A percentile compares a stretch with the other conserved stretches of the same genome.
Conservation (phyloP, 1,140 invertebrate genomes). For the Popillia japonica region DNA sequence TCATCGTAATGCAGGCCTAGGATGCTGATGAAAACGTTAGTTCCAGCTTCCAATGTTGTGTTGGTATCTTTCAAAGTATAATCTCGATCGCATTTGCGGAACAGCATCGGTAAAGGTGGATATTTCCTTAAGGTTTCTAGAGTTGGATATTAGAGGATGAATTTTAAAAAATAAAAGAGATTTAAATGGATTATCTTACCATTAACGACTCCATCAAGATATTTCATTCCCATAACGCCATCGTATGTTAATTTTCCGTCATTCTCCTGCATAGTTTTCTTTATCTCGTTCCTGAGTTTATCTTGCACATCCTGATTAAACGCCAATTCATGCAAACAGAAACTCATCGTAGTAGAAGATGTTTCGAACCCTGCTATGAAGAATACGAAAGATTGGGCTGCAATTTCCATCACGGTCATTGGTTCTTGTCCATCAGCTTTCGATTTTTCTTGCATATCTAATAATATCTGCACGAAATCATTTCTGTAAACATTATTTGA, state of each 20-base stretch:
- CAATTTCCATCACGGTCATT: constrained; percentile 24
- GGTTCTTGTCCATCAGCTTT: constrained; percentile 26
- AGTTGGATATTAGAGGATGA: background rate
- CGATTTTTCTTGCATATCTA: constrained; percentile 56
- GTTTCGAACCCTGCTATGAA: constrained; percentile 63
- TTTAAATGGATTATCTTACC: background rate
- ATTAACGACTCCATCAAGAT: constrained; percentile 4
- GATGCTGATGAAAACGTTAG: constrained; percentile 67
- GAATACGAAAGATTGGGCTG: constrained; percentile 41
- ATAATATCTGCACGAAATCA: constrained; percentile 60
- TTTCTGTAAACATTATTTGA: constrained; percentile 56
- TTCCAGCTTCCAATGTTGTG: constrained; percentile 64
- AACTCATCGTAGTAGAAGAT: constrained; percentile 60
- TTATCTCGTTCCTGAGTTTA: constrained; percentile 61
- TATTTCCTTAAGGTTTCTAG: constrained; percentile 38
- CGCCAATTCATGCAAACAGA: constrained; percentile 62
- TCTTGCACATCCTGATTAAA: constrained; percentile 60
- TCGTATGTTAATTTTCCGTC: constrained; percentile 57
- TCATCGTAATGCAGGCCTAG: constrained; percentile 69
- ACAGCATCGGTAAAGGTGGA: background rate
- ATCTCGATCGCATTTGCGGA: constrained; percentile 62
- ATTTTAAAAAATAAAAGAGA: background rate
- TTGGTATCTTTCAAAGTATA: constrained; percentile 65
- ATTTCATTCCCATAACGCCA: constrained; percentile 27
- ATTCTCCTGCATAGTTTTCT: constrained; percentile 59